Conservation (phyloP, 2,888 invertebrate genomes). For the Anthrax anthrax region DNA sequence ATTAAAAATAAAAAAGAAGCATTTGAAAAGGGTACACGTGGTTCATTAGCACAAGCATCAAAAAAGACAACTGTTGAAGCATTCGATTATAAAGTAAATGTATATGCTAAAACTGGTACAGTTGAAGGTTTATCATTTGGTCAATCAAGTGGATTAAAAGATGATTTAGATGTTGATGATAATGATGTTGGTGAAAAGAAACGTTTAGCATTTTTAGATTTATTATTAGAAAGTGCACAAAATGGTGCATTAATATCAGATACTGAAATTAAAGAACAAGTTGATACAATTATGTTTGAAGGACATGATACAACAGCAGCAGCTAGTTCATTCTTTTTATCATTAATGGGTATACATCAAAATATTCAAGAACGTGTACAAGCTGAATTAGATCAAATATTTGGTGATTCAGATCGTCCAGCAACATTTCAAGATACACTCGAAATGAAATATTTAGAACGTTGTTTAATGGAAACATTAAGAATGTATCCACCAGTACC, state of each 20-base stretch:
- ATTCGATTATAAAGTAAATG: conserved; percentile 16
- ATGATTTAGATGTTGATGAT: conserved; percentile 66
- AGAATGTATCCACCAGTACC: conserved; percentile 68
- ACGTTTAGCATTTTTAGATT: conserved; percentile 74
- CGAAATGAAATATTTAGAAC: conserved; percentile 75
- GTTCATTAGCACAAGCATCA: conserved; percentile 25
- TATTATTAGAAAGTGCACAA: conserved; percentile 63
- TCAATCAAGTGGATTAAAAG: conserved; percentile 56
- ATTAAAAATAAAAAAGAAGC: conserved; percentile 64
- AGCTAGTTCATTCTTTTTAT: conserved; percentile 68
- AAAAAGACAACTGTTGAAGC: neutral
- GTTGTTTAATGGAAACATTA: conserved; percentile 66
- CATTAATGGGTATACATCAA: conserved; percentile 58
- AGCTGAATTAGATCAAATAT: conserved; percentile 59
- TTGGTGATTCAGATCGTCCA: conserved; percentile 59
- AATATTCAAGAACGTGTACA: conserved; percentile 57
- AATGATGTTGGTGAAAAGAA: conserved; percentile 68
- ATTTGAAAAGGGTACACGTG: conserved; percentile 48
- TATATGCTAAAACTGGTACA: conserved; percentile 19
- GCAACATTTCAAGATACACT: conserved; percentile 68
- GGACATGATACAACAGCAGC: conserved; percentile 74
- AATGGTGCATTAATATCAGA: conserved; percentile 57
- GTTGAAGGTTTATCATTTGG: conserved; percentile 58
- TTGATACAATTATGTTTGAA: conserved; percentile 78
- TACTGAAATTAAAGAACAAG: conserved; percentile 69